Evolutionary conservation across 2,888 invertebrate species (phyloP).

Genomic region (Lycaena phlaeas): DNA sequence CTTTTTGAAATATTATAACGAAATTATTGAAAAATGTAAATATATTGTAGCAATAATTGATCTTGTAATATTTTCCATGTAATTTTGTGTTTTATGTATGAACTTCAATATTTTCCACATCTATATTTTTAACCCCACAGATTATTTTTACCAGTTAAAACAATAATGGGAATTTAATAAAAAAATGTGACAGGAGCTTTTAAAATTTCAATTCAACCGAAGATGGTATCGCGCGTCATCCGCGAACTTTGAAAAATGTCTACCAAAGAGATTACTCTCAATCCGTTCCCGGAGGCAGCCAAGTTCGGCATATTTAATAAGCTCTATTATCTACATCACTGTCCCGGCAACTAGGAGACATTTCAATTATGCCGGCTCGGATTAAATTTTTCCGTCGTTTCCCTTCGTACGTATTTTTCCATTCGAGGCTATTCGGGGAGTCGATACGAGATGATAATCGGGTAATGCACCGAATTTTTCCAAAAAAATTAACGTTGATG

Average conservation of each 20-base stretch:
- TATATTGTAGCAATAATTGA: too few species aligned
- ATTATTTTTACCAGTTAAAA: too few species aligned
- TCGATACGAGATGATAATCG: too few species aligned
- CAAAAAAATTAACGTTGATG: too few species aligned
- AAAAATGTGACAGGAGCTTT: slow-evolving; percentile 19
- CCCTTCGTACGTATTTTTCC: background rate
- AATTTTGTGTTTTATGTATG: too few species aligned
- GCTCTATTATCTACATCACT: slow-evolving; percentile 50
- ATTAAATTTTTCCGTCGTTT: slow-evolving; percentile 20
- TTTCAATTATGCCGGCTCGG: slow-evolving; percentile 46
- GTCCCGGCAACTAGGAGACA: slow-evolving; percentile 37
- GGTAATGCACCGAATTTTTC: too few species aligned
- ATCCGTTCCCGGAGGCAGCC: slow-evolving; percentile 40
- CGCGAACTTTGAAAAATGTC: slow-evolving; percentile 45
- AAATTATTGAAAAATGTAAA: too few species aligned
- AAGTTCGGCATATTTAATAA: slow-evolving; percentile 60
- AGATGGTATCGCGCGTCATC: slow-evolving; percentile 42
- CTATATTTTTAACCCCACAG: too few species aligned
- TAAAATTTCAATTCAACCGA: slow-evolving; percentile 42
- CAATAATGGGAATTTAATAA: too few species aligned
- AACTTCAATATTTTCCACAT: too few species aligned
- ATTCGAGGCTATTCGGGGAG: background rate
- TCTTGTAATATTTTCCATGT: too few species aligned
- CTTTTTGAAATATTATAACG: too few species aligned
- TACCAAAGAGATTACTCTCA: slow-evolving; percentile 50